Conservation (phyloP, 2,888 invertebrate species). For the Protophormia terraenovae region DNA sequence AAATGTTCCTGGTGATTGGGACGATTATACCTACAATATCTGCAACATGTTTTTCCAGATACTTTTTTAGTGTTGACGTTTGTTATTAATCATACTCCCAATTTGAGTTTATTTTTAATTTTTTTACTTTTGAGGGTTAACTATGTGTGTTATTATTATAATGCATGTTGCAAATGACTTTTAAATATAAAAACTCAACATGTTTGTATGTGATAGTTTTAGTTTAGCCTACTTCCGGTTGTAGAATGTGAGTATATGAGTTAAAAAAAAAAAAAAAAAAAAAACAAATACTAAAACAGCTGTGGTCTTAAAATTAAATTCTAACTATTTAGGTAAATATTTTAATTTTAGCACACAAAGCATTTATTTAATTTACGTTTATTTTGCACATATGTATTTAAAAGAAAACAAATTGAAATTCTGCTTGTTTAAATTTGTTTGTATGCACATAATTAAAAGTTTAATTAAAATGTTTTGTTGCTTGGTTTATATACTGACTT, state of each 20-base stretch:
- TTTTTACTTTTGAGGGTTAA: neutral
- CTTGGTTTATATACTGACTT: too few species aligned
- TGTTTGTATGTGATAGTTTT: slow-evolving; percentile 13
- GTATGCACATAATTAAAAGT: too few species aligned
- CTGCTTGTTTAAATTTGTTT: too few species aligned
- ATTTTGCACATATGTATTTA: too few species aligned
- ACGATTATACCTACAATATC: too few species aligned
- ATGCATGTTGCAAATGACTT: slow-evolving; percentile 7
- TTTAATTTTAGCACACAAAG: neutral
- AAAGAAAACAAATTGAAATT: too few species aligned
- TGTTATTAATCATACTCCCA: too few species aligned
- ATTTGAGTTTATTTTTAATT: neutral
- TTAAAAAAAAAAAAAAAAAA: too few species aligned
- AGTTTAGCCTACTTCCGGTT: slow-evolving; percentile 37
- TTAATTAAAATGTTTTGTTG: too few species aligned
- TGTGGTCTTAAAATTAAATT: neutral
- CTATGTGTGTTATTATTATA: neutral
- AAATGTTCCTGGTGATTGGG: too few species aligned
- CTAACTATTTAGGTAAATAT: neutral
- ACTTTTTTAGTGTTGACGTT: neutral
- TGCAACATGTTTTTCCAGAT: too few species aligned
- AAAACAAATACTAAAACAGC: too few species aligned
- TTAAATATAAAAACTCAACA: slow-evolving; percentile 37
- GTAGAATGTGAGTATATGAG: neutral
- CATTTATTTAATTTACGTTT: neutral